Conservation (phyloP, 2,888 invertebrate genomes). For the Eurois occulta region DNA sequence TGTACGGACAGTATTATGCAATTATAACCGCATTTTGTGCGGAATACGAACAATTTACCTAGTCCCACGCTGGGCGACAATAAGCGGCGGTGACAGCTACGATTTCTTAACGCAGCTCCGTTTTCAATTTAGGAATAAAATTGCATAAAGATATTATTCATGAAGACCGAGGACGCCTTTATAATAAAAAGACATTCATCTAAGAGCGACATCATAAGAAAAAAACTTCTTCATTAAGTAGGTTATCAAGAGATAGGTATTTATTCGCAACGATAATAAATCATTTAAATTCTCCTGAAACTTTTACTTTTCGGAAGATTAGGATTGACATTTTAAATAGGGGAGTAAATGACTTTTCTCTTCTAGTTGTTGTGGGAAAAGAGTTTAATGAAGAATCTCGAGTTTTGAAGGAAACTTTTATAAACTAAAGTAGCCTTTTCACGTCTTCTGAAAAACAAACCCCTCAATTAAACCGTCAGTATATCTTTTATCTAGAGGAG, state of each 20-base stretch:
- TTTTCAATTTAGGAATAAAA: slow-evolving; percentile 48
- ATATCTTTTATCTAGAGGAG: slow-evolving; percentile 57
- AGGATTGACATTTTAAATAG: slow-evolving; percentile 46
- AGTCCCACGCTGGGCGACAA: slow-evolving; percentile 54
- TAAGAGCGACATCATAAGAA: slow-evolving; percentile 42
- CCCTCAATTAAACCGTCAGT: slow-evolving; percentile 54
- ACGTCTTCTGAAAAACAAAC: slow-evolving; percentile 39
- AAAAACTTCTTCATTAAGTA: slow-evolving; percentile 26
- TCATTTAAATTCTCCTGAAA: slow-evolving; percentile 33
- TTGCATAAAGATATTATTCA: slow-evolving; percentile 58
- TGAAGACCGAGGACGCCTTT: slow-evolving; percentile 40
- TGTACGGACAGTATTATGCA: not conserved
- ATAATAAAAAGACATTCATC: slow-evolving; percentile 53
- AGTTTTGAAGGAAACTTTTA: slow-evolving; percentile 40
- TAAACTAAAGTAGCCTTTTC: slow-evolving; percentile 39
- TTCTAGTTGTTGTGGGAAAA: slow-evolving; percentile 20
- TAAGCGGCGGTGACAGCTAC: slow-evolving; percentile 31
- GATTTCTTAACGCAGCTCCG: slow-evolving; percentile 43
- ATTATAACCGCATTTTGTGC: not conserved
- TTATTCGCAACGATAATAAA: slow-evolving; percentile 36
- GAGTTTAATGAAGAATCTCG: slow-evolving; percentile 21
- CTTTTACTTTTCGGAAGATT: slow-evolving; percentile 34
- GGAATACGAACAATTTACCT: slow-evolving; percentile 16
- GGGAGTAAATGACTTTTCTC: slow-evolving; percentile 8
- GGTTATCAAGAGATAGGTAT: slow-evolving; percentile 43